Evolutionary conservation across 2,888 invertebrate genomes (phyloP).

Genomic region (Amphipyra berbera): DNA sequence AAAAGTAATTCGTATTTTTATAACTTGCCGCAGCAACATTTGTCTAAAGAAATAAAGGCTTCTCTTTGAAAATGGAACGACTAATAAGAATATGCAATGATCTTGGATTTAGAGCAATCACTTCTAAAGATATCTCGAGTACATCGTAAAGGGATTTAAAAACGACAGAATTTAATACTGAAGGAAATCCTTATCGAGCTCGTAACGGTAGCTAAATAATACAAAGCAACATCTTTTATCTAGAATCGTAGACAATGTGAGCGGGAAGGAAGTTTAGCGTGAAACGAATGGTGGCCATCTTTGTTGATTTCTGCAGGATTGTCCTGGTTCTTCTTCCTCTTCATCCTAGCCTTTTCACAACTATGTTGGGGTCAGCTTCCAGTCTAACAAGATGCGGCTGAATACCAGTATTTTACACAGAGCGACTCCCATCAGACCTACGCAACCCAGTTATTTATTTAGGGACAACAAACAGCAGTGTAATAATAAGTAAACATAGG

Average conservation of each 20-base stretch:
- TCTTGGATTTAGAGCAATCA: conserved; percentile 13
- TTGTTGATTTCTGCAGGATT: not conserved
- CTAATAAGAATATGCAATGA: conserved; percentile 5
- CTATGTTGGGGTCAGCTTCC: no score
- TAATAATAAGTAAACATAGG: no score
- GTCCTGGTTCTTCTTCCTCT: conserved; percentile 5
- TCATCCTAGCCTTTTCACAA: no score
- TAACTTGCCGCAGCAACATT: not conserved
- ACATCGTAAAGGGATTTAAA: conserved; percentile 24
- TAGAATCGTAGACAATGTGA: conserved; percentile 54
- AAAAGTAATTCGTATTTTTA: not conserved
- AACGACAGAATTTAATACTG: conserved; percentile 23
- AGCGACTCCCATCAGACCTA: no score
- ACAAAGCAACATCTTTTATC: conserved; percentile 55
- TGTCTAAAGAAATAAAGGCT: not conserved
- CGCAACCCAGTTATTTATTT: no score
- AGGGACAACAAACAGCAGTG: no score
- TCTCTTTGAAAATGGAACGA: not conserved
- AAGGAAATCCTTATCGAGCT: conserved; percentile 37
- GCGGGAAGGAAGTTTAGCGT: conserved; percentile 28
- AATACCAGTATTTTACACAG: no score
- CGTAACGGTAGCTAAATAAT: conserved; percentile 45
- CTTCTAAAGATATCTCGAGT: not conserved
- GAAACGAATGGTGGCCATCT: conserved; percentile 22
- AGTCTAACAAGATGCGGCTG: no score